Evolutionary conservation across 2,888 invertebrate genomes (phyloP).

Genomic region (Xestia rhomboidea): DNA sequence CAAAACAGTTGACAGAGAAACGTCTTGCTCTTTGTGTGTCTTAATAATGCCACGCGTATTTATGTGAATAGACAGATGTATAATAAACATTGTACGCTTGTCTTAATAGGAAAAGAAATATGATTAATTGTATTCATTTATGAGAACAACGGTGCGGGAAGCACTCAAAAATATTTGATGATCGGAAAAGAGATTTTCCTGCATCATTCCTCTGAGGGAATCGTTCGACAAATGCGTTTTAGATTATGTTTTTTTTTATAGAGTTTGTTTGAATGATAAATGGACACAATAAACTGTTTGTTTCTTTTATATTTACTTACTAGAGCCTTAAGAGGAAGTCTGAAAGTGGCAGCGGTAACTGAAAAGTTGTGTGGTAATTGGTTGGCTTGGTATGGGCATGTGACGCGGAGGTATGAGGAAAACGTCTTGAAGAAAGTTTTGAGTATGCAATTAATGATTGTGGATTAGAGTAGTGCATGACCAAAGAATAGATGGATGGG

Average conservation of each 20-base stretch:
- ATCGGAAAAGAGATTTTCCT: constrained; percentile 14
- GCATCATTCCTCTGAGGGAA: constrained; percentile 16
- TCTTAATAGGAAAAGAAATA: constrained; percentile 37
- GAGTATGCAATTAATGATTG: neutral
- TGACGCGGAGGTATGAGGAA: neutral
- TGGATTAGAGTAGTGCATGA: neutral
- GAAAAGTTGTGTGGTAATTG: neutral
- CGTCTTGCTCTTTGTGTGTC: constrained; percentile 47
- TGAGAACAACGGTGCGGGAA: constrained; percentile 29
- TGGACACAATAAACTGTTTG: neutral
- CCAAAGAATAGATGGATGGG: no score
- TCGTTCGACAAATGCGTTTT: constrained; percentile 27
- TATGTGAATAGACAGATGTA: neutral
- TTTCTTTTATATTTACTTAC: neutral
- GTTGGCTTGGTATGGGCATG: neutral
- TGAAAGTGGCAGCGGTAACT: neutral
- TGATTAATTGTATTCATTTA: constrained; percentile 51
- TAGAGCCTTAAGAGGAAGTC: neutral
- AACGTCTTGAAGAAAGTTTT: neutral
- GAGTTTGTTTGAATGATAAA: constrained; percentile 16
- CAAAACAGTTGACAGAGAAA: constrained; percentile 48
- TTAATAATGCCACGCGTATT: constrained; percentile 32
- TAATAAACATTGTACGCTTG: constrained; percentile 22
- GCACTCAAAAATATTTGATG: constrained; percentile 39
- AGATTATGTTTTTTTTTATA: constrained; percentile 26